Conservation (phyloP, 37 sponge, comb jelly and placozoan species). For the Petrosia ficiformis region DNA sequence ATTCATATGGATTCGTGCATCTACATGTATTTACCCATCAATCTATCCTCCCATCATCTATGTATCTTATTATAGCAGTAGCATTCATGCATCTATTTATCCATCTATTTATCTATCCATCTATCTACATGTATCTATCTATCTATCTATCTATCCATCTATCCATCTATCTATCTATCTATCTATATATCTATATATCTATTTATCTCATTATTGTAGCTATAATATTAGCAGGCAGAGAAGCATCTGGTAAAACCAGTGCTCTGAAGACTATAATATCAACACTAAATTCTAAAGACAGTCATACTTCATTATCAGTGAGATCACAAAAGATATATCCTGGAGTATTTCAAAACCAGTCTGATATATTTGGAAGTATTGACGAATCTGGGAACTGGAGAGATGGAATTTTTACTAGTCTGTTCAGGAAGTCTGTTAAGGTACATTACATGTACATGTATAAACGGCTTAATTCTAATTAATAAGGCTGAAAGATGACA, state of each 20-base stretch:
- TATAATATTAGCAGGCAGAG: conserved; percentile 64
- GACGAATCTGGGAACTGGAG: conserved; percentile 61
- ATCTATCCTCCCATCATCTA: no score
- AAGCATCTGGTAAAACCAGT: conserved; percentile 70
- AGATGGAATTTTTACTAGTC: conserved; percentile 76
- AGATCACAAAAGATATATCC: conserved; percentile 59
- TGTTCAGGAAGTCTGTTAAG: conserved; percentile 75
- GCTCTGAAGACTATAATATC: conserved; percentile 61
- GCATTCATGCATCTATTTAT: no score
- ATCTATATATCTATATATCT: no score
- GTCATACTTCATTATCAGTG: neutral
- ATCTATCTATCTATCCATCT: no score
- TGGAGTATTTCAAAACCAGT: conserved; percentile 24
- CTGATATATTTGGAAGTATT: conserved; percentile 56
- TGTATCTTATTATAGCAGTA: no score
- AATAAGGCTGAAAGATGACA: neutral
- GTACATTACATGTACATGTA: conserved; percentile 22
- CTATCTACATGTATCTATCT: no score
- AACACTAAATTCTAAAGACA: conserved; percentile 29
- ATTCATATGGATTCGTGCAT: no score
- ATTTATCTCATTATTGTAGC: conserved; percentile 51
- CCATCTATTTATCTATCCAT: no score
- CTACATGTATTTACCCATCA: no score
- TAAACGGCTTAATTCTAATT: neutral
- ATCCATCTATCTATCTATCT: no score